Base-by-base conservation (phyloP, 2,797 vertebrate genomes). In the Gymnothorax reevesii region DNA sequence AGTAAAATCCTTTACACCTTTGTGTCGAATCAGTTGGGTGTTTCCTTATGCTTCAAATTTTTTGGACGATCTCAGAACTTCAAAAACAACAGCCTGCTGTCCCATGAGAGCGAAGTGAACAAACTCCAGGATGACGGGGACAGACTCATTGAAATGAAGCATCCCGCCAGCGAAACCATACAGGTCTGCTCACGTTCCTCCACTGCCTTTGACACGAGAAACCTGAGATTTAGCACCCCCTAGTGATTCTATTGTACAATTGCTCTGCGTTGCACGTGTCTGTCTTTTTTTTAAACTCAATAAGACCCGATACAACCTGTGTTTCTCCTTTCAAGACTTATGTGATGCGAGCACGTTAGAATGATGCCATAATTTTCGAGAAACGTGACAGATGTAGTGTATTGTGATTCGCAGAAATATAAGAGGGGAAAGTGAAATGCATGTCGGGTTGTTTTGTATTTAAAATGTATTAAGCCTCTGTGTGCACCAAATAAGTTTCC, bases 101-200 rank as follows among this genome's bases (percentile, higher is more conserved):
- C 90, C 62, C 97, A 99, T 27, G 99, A 99, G 92, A 94, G 93
- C 15, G 92, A 96, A 3, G 97, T 99, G 89, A 99, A 99, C 94
- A 93, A 93, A 85, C 94, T 99, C 22, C 97, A 99, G 95, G 98
- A 99, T 0, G 97, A 98, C 0, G 98, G 97, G 8, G 97, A 99
- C 66, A 94, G 96, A 85, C 96, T 99, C 91, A n/a, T 98, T 2
- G 97, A 97, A 86, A 89, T 98, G 73, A 98, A 99, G 85, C 99
- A 99, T 71, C 99, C 98, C 0, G 98, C 97, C 20, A 90, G 94
- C n/a, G 86, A 90, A 55, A 96, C 96, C 13, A 97, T 99, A 88
- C 93, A 97, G 97, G 99, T 99, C 85, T 52, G 86, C 54, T 27
- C 64, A 62, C 75, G n/a, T 84, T 9, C 4, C 49, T 33, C 25